Evolutionary conservation across 2,888 invertebrate genomes (phyloP), one percentile per base, ranked within the genome.

Genomic region (Agrenia bidenticulata): DNA sequence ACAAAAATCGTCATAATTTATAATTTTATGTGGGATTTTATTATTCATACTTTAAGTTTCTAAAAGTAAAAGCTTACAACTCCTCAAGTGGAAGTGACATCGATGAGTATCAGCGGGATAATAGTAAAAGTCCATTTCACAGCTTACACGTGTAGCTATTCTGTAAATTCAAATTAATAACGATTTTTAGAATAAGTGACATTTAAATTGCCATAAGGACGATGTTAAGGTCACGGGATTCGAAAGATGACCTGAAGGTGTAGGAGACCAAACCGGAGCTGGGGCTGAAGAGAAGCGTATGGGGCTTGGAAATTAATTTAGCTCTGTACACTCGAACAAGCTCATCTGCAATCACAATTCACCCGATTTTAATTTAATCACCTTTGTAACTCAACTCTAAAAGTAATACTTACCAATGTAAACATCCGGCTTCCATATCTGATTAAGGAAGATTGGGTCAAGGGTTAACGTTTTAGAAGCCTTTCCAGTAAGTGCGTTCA

Each of bases 381-480:
- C 15, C 5, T 37, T 7, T n/a, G 4, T 32, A 32, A 32, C n/a
- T n/a, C n/a, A n/a, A n/a, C n/a, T n/a, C n/a, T n/a, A n/a, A n/a
- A n/a, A n/a, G n/a, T n/a, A n/a, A 11, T 19, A 24, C 17, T 60
- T 61, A 66, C 69, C 69, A 19, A 72, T 70, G 57, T 70, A 72
- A 21, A 71, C 67, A 41, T 73, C 73, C 1, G 73, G 73, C 51
- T 64, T 42, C 73, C 73, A 73, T 15, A 73, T 66, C 51, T 64
- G 63, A 15, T 69, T 61, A 7, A 73, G 61, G 27, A 70, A 71
- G 1, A 69, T 61, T 2, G 68, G 68, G 54, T 69, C 64, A n/a
- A 69, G 24, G 0, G 66, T 71, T 21, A 61, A 62, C 24, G 32
- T 41, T 17, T 64, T 64, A 0, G 56, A 27, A 24, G 60, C 57